Conservation (phyloP, 2,113 vertebrate genomes). For the Dasyornis broadbenti region DNA sequence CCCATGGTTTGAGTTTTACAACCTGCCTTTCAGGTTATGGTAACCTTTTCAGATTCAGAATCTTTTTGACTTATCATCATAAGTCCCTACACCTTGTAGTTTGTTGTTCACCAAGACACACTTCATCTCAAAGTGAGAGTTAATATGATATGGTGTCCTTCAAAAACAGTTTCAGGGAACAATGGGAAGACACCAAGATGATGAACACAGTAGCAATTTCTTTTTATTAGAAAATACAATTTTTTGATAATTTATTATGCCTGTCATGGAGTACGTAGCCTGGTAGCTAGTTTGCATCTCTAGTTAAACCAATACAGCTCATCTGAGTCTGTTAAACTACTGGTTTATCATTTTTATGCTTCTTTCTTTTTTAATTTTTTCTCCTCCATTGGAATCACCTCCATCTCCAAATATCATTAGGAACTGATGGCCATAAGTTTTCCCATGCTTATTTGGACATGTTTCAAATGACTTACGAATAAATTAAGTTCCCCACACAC, state of each 20-base stretch:
- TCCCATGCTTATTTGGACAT: not conserved
- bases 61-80: not conserved
- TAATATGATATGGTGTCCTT: not conserved
- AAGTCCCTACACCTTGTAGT: not conserved
- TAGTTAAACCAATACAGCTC: not conserved
- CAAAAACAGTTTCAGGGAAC: not conserved
- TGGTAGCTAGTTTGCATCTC: not conserved
- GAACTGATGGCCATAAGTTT: not conserved
- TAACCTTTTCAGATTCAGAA: not conserved
- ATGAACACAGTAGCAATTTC: not conserved
- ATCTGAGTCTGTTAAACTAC: not conserved
- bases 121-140: not conserved
- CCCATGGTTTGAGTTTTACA: not conserved
- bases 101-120: not conserved
- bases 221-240: not conserved
- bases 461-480: not conserved
- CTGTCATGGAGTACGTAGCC: not conserved
- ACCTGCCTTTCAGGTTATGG: not conserved
- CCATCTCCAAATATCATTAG: not conserved
- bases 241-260: not conserved
- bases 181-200: not conserved
- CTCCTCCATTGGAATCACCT: not conserved
- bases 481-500: slow-evolving; percentile 12
- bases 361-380: not conserved
- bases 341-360: not conserved